Percentiles rank a stretch among this genome's conserved stretches.
These are phyloP conservation scores for Toxotes jaculatrix DNA, from an alignment of 2,113 vertebrate species.

Conservation along the genomic window DNA sequence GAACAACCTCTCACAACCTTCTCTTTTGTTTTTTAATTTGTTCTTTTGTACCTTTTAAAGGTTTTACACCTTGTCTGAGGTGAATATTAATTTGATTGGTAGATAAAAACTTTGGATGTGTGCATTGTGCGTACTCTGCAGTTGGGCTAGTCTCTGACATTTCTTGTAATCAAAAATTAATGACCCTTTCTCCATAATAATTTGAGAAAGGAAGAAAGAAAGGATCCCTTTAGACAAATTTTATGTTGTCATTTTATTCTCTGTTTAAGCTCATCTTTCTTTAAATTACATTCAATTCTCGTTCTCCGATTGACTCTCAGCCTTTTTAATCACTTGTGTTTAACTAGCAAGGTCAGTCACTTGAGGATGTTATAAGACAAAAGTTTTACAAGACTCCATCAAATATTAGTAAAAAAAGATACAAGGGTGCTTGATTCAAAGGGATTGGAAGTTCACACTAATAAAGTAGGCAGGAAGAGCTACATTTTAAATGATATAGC, in stretches of 20 bases:
- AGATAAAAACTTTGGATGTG: background rate
- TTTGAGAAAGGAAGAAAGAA: background rate
- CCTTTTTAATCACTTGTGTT: constrained; percentile 43
- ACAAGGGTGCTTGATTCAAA: background rate
- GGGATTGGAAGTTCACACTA: background rate
- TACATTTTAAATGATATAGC: background rate
- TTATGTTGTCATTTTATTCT: constrained; percentile 5
- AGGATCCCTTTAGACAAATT: background rate
- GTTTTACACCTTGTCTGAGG: background rate
- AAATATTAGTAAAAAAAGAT: constrained; percentile 29
- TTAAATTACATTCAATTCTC: constrained; percentile 22
- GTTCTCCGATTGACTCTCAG: background rate
- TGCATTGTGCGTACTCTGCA: background rate
- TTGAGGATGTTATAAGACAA: constrained; percentile 4
- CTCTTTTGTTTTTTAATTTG: background rate
- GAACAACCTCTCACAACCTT: background rate
- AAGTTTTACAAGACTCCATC: constrained; percentile 16
- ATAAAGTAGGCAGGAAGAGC: background rate
- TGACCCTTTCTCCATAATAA: background rate
- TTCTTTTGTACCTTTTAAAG: constrained; percentile 9
- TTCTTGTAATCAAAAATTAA: background rate
- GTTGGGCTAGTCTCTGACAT: background rate
- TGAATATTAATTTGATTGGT: constrained; percentile 12
- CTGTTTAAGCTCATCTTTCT: constrained; percentile 12
- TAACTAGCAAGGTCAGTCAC: constrained; percentile 23